Conservation (phyloP, 2,888 invertebrate species). For the Myathropa florea region DNA sequence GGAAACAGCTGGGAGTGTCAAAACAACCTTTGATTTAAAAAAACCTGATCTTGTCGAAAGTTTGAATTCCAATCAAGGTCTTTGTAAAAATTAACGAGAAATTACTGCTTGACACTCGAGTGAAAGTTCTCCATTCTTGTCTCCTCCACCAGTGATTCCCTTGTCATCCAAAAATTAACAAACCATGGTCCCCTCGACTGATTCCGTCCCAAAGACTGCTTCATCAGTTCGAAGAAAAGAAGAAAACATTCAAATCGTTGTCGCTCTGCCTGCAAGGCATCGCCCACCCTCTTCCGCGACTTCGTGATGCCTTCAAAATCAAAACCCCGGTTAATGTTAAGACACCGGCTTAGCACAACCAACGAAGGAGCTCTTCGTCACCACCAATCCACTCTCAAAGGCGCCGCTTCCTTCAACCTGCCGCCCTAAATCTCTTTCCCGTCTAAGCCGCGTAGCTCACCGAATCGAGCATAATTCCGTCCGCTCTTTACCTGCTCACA, state of each 20-base stretch:
- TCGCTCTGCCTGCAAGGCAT: neutral
- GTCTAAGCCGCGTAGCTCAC: neutral
- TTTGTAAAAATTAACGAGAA: neutral
- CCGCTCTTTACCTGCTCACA: constrained; percentile 40
- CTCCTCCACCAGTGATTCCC: too few species aligned
- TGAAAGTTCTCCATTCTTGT: neutral
- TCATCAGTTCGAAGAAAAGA: neutral
- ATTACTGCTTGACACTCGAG: neutral
- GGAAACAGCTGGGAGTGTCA: too few species aligned
- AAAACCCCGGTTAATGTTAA: neutral
- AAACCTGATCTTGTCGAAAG: too few species aligned
- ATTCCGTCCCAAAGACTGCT: neutral
- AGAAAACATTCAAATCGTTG: neutral
- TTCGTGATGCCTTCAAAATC: neutral
- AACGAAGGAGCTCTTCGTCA: neutral
- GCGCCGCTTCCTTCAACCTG: neutral
- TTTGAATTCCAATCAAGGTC: neutral
- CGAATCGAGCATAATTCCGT: neutral
- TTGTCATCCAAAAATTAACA: neutral
- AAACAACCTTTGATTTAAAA: too few species aligned
- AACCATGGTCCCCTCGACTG: neutral
- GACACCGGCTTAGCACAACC: neutral
- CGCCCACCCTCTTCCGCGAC: neutral
- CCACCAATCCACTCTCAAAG: neutral
- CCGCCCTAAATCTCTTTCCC: neutral